Evolutionary conservation across 2,797 vertebrate genomes (phyloP).

Genomic region (Chanos chanos): DNA sequence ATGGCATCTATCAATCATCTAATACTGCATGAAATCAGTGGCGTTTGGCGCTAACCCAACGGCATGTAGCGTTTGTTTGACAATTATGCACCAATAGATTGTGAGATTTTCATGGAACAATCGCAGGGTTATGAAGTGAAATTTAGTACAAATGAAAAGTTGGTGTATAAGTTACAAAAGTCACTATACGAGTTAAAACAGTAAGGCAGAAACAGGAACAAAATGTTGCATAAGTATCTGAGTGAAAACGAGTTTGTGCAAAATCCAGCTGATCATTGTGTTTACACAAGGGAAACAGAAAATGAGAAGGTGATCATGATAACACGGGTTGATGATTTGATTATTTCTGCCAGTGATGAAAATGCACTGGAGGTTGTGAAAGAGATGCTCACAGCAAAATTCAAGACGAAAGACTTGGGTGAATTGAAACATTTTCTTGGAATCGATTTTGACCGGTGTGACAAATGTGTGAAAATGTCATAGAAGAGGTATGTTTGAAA

Average conservation of each 20-base stretch:
- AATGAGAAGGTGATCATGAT: background rate
- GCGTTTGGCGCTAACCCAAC: too few relatives aligned
- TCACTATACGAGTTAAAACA: conserved; percentile 1
- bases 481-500: background rate
- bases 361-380: background rate
- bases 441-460: background rate
- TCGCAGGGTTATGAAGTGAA: too few relatives aligned
- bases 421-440: conserved; percentile 6
- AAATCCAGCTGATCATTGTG: conserved; percentile 28
- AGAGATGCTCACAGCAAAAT: background rate
- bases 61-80: too few relatives aligned
- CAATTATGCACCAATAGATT: too few relatives aligned
- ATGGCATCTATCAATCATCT: too few relatives aligned
- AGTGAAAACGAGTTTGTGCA: too few relatives aligned
- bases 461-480: background rate
- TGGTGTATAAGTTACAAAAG: conserved; percentile 12
- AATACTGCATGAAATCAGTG: too few relatives aligned
- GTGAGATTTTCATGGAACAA: too few relatives aligned
- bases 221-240: background rate
- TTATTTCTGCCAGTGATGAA: background rate
- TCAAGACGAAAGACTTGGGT: conserved; percentile 4
- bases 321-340: background rate
- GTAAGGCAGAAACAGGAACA: conserved; percentile 25
- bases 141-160: too few relatives aligned
- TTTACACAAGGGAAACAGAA: background rate